A percentile compares a stretch with the other conserved stretches of the same genome.
Evolutionary conservation across 1,140 invertebrate species (phyloP).

Genomic region (Dinothrombium tinctorium): DNA sequence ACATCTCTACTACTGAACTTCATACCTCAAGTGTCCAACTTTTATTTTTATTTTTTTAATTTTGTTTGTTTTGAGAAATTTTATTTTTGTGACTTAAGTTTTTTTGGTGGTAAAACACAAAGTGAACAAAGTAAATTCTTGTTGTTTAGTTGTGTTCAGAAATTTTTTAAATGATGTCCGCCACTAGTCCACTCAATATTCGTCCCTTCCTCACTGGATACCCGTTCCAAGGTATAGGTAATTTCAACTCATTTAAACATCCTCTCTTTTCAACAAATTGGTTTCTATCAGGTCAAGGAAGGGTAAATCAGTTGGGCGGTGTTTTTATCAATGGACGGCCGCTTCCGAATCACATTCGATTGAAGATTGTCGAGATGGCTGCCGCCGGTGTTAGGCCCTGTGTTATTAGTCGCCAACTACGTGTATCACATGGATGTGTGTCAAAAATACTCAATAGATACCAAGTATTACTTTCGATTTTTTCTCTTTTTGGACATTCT

Average conservation of each 20-base stretch:
- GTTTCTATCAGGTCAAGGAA: conserved; percentile 17
- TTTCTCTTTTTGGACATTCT: neutral
- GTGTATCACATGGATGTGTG: conserved; percentile 27
- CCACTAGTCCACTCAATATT: conserved; percentile 41
- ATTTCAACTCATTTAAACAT: neutral
- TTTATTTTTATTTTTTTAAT: no score
- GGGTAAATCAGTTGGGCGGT: conserved; percentile 25
- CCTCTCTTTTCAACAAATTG: neutral
- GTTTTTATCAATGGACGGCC: conserved; percentile 28
- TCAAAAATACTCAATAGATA: conserved; percentile 25
- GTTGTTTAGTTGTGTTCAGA: no score
- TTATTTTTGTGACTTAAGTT: no score
- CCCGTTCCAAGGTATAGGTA: conserved; percentile 42
- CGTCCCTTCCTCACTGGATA: conserved; percentile 47
- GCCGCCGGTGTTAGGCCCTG: conserved; percentile 24
- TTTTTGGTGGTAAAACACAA: no score
- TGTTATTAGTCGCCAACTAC: conserved; percentile 23
- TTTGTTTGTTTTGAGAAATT: no score
- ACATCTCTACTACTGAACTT: no score
- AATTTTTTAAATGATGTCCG: no score
- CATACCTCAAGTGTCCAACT: no score
- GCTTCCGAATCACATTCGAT: conserved; percentile 23
- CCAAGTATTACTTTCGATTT: conserved; percentile 33
- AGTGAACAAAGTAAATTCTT: no score
- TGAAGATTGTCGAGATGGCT: conserved; percentile 26